Evolutionary conservation across 1,140 invertebrate genomes (phyloP).

Genomic region (Leptopilina clavipes): DNA sequence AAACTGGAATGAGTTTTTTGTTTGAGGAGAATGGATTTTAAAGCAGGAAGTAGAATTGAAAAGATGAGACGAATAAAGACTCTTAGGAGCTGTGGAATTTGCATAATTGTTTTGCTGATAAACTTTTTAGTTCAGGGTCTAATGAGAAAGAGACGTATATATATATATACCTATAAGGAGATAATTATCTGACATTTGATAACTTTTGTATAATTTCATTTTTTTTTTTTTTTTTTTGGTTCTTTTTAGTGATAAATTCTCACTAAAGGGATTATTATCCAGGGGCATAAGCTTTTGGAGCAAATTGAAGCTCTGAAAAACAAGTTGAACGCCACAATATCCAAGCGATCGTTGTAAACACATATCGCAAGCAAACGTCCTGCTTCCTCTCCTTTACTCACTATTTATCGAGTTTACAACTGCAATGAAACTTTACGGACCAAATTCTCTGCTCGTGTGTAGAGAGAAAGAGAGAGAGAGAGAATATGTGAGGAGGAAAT

Average conservation of each 20-base stretch:
- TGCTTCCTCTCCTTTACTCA: slow-evolving; percentile 20
- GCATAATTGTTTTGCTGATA: slow-evolving; percentile 30
- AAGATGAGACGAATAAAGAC: background rate
- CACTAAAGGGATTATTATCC: too few species aligned
- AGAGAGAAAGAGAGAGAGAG: too few species aligned
- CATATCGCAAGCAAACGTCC: slow-evolving; percentile 19
- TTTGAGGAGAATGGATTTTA: background rate
- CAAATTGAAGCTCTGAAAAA: slow-evolving; percentile 28
- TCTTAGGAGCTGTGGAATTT: background rate
- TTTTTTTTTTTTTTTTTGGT: background rate
- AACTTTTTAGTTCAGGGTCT: background rate
- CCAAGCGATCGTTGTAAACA: slow-evolving; percentile 11
- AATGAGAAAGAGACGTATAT: background rate
- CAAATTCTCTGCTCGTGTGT: slow-evolving; percentile 30
- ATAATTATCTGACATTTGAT: slow-evolving; percentile 22
- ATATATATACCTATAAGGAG: slow-evolving; percentile 13
- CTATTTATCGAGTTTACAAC: slow-evolving; percentile 50
- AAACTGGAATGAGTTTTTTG: background rate
- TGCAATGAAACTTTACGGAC: slow-evolving; percentile 45
- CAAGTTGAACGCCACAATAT: background rate
- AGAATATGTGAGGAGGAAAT: background rate
- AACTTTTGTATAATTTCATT: background rate
- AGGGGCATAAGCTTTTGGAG: slow-evolving; percentile 18
- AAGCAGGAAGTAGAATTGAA: background rate
- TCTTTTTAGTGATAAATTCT: background rate